phyloP scores from a whole-genome alignment of 2,888 invertebrate species.

The Platycheirus albimanus region DNA sequence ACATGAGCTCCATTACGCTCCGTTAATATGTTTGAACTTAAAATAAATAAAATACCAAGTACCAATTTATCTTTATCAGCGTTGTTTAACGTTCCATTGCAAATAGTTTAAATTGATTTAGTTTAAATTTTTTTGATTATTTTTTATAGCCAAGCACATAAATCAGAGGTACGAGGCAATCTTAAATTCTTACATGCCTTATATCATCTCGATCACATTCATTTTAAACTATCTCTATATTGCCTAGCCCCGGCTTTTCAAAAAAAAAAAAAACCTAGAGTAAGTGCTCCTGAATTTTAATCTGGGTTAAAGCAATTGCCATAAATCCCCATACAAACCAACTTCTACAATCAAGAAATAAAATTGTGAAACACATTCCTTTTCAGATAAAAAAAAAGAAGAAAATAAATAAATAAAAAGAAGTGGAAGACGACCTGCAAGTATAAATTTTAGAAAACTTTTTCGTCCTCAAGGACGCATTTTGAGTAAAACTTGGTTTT shows the following conservation, averaged over 20 bases:
- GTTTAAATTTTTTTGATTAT: constrained; percentile 4
- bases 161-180: constrained; percentile 32
- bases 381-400: constrained; percentile 19
- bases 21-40: background rate
- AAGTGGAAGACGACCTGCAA: background rate
- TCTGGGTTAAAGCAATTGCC: constrained; percentile 56
- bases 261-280: constrained; percentile 10
- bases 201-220: constrained; percentile 30
- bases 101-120: constrained; percentile 25
- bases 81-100: constrained; percentile 5
- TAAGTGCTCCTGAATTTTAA: constrained; percentile 49
- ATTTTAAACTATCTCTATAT: constrained; percentile 31
- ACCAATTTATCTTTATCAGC: background rate
- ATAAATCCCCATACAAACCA: constrained; percentile 49
- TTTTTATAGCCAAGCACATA: constrained; percentile 8
- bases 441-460: constrained; percentile 25
- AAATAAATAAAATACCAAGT: background rate
- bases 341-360: constrained; percentile 53
- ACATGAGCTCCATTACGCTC: too few relatives aligned
- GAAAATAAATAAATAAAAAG: too few relatives aligned
- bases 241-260: background rate
- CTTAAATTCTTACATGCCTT: constrained; percentile 22
- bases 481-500: constrained; percentile 26
- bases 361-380: constrained; percentile 44
- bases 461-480: constrained; percentile 52